phyloP scores from a whole-genome alignment of 2,888 invertebrate species.

The Linnaemya tessellans region DNA sequence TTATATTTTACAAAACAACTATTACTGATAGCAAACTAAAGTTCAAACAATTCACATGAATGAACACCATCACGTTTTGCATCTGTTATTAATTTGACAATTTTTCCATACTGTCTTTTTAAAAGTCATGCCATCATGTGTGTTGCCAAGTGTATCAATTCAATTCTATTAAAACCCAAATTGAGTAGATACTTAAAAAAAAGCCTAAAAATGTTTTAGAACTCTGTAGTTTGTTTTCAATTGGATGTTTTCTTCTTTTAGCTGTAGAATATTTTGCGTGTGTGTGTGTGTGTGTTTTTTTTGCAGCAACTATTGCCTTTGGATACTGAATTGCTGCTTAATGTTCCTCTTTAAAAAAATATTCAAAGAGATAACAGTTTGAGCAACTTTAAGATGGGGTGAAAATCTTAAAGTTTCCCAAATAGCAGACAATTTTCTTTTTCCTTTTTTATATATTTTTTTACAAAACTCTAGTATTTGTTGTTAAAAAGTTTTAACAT shows the following conservation, averaged over 20 bases:
- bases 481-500: neutral
- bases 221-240: neutral
- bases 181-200: constrained; percentile 15
- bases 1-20: neutral
- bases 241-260: neutral
- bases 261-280: neutral
- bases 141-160: constrained; percentile 12
- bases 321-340: constrained; percentile 11
- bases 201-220: constrained; percentile 58
- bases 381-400: neutral
- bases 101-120: neutral
- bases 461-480: neutral
- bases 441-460: no score
- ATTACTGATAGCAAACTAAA: neutral
- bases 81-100: constrained; percentile 66
- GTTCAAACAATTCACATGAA: constrained; percentile 38
- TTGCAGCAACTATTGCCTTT: constrained; percentile 10
- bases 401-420: neutral
- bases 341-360: neutral
- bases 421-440: neutral
- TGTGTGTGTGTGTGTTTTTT: neutral
- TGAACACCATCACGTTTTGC: constrained; percentile 49
- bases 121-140: neutral
- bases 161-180: neutral
- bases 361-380: neutral